Base-by-base conservation (phyloP, 2,888 invertebrate species). In the Gasteruption jaculator region DNA sequence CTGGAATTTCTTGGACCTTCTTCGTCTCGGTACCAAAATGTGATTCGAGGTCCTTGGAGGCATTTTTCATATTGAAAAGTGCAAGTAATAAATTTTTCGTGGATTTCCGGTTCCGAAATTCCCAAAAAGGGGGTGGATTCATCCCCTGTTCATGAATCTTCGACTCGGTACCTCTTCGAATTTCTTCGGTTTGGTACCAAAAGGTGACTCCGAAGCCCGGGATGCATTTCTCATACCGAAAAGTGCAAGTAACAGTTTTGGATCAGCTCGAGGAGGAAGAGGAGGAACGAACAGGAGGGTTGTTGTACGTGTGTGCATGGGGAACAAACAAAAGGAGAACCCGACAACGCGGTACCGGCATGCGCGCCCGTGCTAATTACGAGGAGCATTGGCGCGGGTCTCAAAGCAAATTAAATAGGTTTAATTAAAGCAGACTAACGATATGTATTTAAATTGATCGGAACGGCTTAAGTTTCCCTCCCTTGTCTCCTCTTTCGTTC, bases 341-440 rank as follows among this genome's bases (percentile, higher is more conserved):
- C 43, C 47, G 53, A 53, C 43, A 38, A 42, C 36, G 38, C 38
- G 26, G 48, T 50, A 53, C 46, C 46, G 54, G 56, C 59, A 57
- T 64, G 57, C 57, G 61, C 59, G 55, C 53, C 54, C 49, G 57
- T 64, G 59, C 65, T 65, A 65, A 65, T 65, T 65, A 63, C 64
- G 57, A 54, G 54, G 46, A 48, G 53, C 54, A 59, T 59, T 53
- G 57, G 59, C 56, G 56, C 48, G 52, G 52, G 38, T 48, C 47
- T 52, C 45, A 43, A 46, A 47, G 48, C 56, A 61, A 66, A 66
- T 65, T 63, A 65, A 66, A 60, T 58, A 58, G 57, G 53, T 63
- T 64, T 65, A 66, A 66, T 65, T 66, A 63, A 64, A 60, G 56
- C 58, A 48, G 49, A 41, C 56, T 51, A 59, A 63, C 61, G 60